Percentiles rank a stretch among this genome's conserved stretches.
Conservation (phyloP, 2,113 vertebrate species). For the Calidris pygmaea region DNA sequence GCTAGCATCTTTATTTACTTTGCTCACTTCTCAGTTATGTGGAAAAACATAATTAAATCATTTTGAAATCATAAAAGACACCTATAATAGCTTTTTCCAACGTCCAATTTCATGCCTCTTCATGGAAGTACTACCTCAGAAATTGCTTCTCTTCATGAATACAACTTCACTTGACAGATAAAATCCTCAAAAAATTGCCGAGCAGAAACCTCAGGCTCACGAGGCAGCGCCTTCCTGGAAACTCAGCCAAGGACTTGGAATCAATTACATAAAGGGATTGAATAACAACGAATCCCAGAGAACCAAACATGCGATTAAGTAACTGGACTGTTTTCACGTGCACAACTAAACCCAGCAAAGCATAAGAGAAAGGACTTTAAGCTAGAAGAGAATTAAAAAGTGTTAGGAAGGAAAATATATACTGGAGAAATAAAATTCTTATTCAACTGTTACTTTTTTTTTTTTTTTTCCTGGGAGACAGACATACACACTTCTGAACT, state of each 20-base stretch:
- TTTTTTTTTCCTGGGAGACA: neutral
- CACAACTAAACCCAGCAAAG: neutral
- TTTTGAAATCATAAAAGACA: slow-evolving; percentile 45
- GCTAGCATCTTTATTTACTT: slow-evolving; percentile 15
- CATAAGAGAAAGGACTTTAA: neutral
- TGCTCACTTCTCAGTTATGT: neutral
- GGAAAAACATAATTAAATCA: slow-evolving; percentile 63
- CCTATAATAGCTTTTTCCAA: slow-evolving; percentile 44
- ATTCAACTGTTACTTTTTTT: neutral
- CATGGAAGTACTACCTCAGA: slow-evolving; percentile 50
- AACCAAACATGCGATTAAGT: neutral
- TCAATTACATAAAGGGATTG: slow-evolving; percentile 10
- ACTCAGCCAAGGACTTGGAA: slow-evolving; percentile 36
- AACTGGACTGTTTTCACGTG: neutral
- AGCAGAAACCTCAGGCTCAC: slow-evolving; percentile 12
- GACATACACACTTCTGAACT: neutral
- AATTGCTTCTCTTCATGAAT: slow-evolving; percentile 52
- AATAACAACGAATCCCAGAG: neutral
- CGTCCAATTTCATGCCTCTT: slow-evolving; percentile 54
- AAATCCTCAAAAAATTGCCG: slow-evolving; percentile 61
- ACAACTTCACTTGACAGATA: slow-evolving; percentile 52
- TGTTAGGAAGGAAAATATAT: neutral
- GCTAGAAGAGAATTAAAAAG: neutral
- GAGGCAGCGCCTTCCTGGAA: slow-evolving; percentile 2
- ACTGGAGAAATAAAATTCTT: neutral